Conservation (phyloP, 2,113 vertebrate species). For the Pluvialis apricaria region DNA sequence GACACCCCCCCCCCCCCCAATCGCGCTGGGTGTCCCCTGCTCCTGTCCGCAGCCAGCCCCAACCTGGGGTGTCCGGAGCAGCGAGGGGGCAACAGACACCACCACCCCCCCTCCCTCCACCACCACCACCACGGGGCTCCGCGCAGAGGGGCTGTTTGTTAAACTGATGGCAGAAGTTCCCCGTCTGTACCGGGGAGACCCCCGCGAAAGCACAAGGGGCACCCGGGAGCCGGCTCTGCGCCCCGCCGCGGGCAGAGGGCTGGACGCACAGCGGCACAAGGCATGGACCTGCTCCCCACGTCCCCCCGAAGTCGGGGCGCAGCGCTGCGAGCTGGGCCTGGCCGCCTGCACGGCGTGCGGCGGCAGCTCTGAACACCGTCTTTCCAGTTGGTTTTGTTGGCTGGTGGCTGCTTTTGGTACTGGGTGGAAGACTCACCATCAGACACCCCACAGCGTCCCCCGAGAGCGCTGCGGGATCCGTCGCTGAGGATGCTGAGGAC, state of each 20-base stretch:
- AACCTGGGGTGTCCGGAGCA: neutral
- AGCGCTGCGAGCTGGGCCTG: neutral
- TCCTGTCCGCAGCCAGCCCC: neutral
- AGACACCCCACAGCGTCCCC: neutral
- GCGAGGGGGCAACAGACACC: too few species aligned
- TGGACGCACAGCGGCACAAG: neutral
- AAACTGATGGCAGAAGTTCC: neutral
- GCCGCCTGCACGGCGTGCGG: neutral
- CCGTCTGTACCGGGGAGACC: too few species aligned
- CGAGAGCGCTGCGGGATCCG: neutral
- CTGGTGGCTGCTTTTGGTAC: neutral
- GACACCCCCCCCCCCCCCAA: too few species aligned
- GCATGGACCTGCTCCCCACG: fast-evolving
- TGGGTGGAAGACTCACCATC: neutral
- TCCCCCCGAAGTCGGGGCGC: fast-evolving
- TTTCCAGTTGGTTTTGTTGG: neutral
- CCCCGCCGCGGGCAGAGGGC: neutral
- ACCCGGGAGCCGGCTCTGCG: neutral
- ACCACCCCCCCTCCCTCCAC: too few species aligned
- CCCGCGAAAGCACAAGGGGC: neutral
- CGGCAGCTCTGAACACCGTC: neutral
- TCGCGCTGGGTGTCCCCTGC: neutral
- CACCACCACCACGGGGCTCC: too few species aligned
- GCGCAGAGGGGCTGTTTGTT: too few species aligned
- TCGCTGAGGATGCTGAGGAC: neutral